Percentiles rank a stretch among this genome's conserved stretches.
Evolutionary conservation across 2,797 vertebrate species (phyloP).

Genomic region (Phataginus tetradactyla): DNA sequence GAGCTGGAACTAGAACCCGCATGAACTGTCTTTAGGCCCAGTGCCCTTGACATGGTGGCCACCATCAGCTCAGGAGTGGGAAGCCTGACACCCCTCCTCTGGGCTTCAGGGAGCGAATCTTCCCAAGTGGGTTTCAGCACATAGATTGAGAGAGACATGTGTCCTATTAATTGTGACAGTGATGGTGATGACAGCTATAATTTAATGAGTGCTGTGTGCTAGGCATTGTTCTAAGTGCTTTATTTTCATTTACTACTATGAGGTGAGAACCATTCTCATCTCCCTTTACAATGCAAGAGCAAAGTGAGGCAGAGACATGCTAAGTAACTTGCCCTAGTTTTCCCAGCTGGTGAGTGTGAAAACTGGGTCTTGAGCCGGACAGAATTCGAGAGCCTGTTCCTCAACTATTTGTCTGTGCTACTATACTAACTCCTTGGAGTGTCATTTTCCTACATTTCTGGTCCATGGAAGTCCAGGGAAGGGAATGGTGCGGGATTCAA

Average conservation of each 20-base stretch:
- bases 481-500: background rate
- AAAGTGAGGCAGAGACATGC: background rate
- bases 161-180: background rate
- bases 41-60: background rate
- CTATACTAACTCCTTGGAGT: background rate
- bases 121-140: background rate
- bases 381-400: background rate
- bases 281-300: background rate
- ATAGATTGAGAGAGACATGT: fast-evolving
- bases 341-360: background rate
- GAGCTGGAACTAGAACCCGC: background rate
- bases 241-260: background rate
- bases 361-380: background rate
- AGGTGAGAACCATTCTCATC: background rate
- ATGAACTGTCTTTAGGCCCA: background rate
- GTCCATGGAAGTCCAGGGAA: background rate
- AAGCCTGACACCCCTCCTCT: background rate
- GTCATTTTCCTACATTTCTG: background rate
- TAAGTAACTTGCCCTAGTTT: background rate
- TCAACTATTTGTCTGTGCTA: background rate
- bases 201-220: background rate
- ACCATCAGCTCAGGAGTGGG: background rate
- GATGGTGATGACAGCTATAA: background rate
- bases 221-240: background rate
- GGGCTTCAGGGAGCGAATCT: background rate